Conservation (phyloP, 1,140 invertebrate genomes). For the Hypothenemus hampei region DNA sequence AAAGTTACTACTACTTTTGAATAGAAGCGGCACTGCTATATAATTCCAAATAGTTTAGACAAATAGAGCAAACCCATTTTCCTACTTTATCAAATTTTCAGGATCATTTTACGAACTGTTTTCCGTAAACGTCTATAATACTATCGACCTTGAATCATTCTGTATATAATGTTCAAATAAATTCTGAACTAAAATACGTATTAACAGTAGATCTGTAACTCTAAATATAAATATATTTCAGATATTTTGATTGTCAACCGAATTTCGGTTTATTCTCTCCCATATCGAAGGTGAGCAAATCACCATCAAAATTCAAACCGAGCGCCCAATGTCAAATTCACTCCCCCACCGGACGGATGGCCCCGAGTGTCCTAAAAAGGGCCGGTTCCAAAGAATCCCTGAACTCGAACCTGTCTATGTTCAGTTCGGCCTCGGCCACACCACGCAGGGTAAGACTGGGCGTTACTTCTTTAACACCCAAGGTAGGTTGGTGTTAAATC, state of each 20-base stretch:
- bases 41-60: too few species aligned
- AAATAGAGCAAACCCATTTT: too few species aligned
- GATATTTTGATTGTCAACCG: slow-evolving; percentile 90
- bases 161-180: too few species aligned
- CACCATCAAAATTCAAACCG: slow-evolving; percentile 68
- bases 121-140: too few species aligned
- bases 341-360: slow-evolving; percentile 50
- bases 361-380: slow-evolving; percentile 58
- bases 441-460: slow-evolving; percentile 62
- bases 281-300: slow-evolving; percentile 76
- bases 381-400: slow-evolving; percentile 82
- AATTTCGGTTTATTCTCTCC: slow-evolving; percentile 92
- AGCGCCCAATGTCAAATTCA: slow-evolving; percentile 57
- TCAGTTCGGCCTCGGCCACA: slow-evolving; percentile 54
- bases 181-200: too few species aligned
- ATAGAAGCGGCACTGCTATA: too few species aligned
- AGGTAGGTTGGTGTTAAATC: slow-evolving; percentile 59
- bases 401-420: slow-evolving; percentile 66
- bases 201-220: too few species aligned
- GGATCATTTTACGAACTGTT: too few species aligned
- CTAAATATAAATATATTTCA: slow-evolving; percentile 53
- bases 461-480: slow-evolving; percentile 60
- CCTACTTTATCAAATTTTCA: too few species aligned
- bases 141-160: too few species aligned
- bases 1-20: too few species aligned